Percentiles rank a stretch among this genome's conserved stretches.
Conservation (phyloP, 2,113 vertebrate genomes). For the Brienomyrus brachyistius region DNA sequence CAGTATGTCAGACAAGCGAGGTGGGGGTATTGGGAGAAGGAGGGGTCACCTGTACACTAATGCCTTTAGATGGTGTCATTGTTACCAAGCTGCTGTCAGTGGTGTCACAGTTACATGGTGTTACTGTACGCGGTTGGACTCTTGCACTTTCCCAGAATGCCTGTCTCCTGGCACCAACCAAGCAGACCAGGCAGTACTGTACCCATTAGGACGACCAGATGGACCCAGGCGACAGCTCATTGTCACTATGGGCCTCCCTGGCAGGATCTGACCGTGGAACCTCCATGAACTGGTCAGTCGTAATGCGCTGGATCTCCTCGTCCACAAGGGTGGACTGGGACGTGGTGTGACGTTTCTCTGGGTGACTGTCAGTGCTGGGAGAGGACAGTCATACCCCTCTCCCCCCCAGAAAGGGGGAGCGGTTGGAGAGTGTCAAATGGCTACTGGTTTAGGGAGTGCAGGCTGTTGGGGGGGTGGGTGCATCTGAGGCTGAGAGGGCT, state of each 20-base stretch:
- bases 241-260: not conserved
- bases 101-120: not conserved
- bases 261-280: not conserved
- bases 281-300: not conserved
- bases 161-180: not conserved
- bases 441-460: not conserved
- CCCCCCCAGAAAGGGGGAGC: not conserved
- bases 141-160: not conserved
- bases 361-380: not conserved
- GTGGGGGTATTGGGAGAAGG: not conserved
- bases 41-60: not conserved
- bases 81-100: not conserved
- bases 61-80: not conserved
- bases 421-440: not conserved
- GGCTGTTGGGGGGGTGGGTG: not conserved
- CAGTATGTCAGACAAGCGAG: not conserved
- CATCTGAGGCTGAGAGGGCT: not conserved
- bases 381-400: not conserved
- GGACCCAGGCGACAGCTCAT: not conserved
- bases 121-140: not conserved
- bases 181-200: not conserved
- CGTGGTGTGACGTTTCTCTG: not conserved
- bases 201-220: not conserved
- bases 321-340: not conserved
- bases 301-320: not conserved